A percentile compares a stretch with the other conserved stretches of the same genome.
Conservation (phyloP, 2,888 invertebrate genomes). For the Schizaphis graminum region DNA sequence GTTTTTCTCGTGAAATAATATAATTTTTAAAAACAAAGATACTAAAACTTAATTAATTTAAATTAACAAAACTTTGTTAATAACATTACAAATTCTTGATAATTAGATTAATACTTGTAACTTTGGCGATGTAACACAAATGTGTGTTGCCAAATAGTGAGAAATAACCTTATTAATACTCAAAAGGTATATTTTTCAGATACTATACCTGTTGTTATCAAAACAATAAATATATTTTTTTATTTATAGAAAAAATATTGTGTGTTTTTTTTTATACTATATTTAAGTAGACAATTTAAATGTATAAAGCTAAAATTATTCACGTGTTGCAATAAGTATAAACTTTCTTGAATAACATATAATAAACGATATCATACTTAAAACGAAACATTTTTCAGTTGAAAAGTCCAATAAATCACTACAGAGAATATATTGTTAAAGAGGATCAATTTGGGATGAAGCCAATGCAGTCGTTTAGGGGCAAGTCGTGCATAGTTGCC, state of each 20-base stretch:
- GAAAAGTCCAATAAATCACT: not conserved
- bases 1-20: not conserved
- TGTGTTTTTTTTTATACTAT: not conserved
- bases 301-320: too few species aligned
- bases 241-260: not conserved
- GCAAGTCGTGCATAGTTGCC: not conserved
- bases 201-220: not conserved
- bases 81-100: not conserved
- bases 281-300: not conserved
- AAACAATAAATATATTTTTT: not conserved
- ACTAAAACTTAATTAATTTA: not conserved
- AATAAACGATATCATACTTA: not conserved
- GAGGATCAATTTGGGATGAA: conserved; percentile 4
- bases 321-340: too few species aligned
- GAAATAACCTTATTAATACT: not conserved
- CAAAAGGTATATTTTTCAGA: not conserved
- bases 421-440: not conserved
- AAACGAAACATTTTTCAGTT: not conserved
- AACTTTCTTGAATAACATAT: not conserved
- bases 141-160: not conserved
- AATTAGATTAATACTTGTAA: not conserved
- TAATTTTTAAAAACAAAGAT: not conserved
- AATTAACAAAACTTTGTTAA: not conserved
- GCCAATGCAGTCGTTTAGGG: conserved; percentile 12
- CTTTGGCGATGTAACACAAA: not conserved